These are phyloP conservation scores for Sminthurides aquaticus DNA, from an alignment of 2,888 invertebrate species.

Conservation along the genomic window DNA sequence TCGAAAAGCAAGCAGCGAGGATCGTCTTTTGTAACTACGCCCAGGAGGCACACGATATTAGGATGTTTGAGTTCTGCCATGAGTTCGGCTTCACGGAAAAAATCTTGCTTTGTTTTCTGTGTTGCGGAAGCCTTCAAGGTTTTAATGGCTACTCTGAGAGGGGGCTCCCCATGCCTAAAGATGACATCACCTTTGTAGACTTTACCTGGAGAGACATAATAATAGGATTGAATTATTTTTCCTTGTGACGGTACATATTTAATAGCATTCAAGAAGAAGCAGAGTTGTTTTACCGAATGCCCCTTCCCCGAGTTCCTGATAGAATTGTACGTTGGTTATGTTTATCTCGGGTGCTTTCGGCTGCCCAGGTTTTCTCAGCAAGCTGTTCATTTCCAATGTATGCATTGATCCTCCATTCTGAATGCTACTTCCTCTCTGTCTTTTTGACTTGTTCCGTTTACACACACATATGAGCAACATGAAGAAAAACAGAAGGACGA, in stretches of 20 bases:
- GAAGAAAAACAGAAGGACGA: slow-evolving; percentile 53
- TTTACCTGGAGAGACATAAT: slow-evolving; percentile 66
- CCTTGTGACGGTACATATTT: no score
- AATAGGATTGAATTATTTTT: no score
- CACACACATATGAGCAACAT: slow-evolving; percentile 57
- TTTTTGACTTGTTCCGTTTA: slow-evolving; percentile 50
- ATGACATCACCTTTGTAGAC: slow-evolving; percentile 86
- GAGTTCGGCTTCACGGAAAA: slow-evolving; percentile 85
- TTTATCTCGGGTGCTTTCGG: slow-evolving; percentile 75
- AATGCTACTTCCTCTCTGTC: slow-evolving; percentile 26
- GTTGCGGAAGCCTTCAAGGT: slow-evolving; percentile 88
- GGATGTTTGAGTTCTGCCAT: slow-evolving; percentile 91
- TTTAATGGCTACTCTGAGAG: slow-evolving; percentile 82
- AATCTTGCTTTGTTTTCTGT: slow-evolving; percentile 73
- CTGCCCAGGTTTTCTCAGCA: slow-evolving; percentile 55
- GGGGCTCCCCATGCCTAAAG: slow-evolving; percentile 54
- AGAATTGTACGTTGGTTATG: slow-evolving; percentile 72
- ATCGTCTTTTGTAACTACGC: slow-evolving; percentile 79
- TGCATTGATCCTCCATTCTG: slow-evolving; percentile 37
- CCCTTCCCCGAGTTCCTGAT: slow-evolving; percentile 89
- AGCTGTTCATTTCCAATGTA: slow-evolving; percentile 73
- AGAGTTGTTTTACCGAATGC: slow-evolving; percentile 65
- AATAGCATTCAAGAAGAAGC: slow-evolving; percentile 20
- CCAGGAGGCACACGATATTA: slow-evolving; percentile 90
- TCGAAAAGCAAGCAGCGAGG: slow-evolving; percentile 95